These are phyloP conservation scores for Peromyscus maniculatus DNA, from an alignment of 2,113 vertebrate species.

Conservation along the genomic window DNA sequence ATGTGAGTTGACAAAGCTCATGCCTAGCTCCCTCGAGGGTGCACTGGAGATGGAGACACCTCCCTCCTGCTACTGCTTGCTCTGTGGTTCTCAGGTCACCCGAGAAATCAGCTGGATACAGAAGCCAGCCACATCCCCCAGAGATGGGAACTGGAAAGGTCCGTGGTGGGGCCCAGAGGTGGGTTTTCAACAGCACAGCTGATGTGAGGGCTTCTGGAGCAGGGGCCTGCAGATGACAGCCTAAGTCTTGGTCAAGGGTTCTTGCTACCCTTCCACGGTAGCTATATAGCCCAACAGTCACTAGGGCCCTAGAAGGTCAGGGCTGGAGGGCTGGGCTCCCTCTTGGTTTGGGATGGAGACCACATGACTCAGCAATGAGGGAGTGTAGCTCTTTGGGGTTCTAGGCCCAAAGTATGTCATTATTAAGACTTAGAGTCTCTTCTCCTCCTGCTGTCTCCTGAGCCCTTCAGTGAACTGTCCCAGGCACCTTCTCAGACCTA, in stretches of 20 bases:
- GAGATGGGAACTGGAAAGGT: too few relatives aligned
- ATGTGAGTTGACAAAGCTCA: background rate
- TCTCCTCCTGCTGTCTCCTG: accelerated
- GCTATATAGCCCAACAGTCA: background rate
- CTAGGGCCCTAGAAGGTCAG: background rate
- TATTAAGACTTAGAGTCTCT: background rate
- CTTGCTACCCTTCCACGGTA: accelerated
- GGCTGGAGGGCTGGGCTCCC: background rate
- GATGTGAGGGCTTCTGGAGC: accelerated
- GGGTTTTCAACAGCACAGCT: accelerated
- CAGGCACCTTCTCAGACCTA: accelerated
- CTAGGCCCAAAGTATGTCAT: background rate
- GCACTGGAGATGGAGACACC: accelerated
- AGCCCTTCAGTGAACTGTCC: background rate
- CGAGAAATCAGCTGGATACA: accelerated
- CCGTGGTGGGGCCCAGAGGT: accelerated
- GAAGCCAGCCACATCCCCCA: background rate
- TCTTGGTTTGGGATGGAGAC: background rate
- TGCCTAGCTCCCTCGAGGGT: background rate
- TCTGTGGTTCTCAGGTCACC: background rate
- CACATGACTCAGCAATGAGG: accelerated
- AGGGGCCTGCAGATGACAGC: background rate
- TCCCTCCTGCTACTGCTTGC: accelerated
- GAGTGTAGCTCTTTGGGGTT: background rate
- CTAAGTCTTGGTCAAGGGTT: background rate